These are phyloP conservation scores for Podarcis muralis DNA, from an alignment of 2,113 vertebrate genomes.

Conservation along the genomic window DNA sequence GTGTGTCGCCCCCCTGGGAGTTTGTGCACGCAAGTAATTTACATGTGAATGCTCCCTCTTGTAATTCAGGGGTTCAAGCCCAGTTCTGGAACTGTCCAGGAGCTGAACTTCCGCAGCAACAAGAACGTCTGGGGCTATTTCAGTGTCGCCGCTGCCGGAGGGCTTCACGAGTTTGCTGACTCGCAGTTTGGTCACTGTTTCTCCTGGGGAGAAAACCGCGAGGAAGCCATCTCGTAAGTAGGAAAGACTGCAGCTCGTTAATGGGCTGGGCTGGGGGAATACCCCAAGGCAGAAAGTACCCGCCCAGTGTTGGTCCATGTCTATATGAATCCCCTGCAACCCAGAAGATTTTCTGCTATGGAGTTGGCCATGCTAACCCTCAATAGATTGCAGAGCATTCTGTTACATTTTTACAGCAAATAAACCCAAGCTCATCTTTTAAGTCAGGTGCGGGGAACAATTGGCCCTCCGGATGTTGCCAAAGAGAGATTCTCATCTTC, in stretches of 20 bases:
- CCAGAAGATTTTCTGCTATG: no score
- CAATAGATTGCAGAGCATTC: no score
- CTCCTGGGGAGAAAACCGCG: slow-evolving; percentile 98
- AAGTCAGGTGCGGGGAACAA: no score
- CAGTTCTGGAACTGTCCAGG: slow-evolving; percentile 97
- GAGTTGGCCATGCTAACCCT: no score
- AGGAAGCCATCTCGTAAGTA: slow-evolving; percentile 98
- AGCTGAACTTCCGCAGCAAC: slow-evolving; percentile 98
- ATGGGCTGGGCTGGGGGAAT: no score
- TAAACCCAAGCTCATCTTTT: no score
- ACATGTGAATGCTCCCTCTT: not conserved
- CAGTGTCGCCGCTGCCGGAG: slow-evolving; percentile 96
- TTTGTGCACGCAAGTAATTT: not conserved
- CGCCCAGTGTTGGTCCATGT: not conserved
- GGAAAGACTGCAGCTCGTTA: no score
- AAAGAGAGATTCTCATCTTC: no score
- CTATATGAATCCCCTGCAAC: not conserved
- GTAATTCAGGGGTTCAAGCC: slow-evolving; percentile 93
- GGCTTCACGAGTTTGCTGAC: slow-evolving; percentile 97
- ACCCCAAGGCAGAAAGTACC: no score
- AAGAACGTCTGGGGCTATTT: slow-evolving; percentile 99
- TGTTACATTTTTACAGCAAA: no score
- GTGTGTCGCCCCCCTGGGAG: not conserved
- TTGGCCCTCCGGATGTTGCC: no score
- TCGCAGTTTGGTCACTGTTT: slow-evolving; percentile 99